Base-by-base conservation (phyloP, 2,797 vertebrate genomes). In the Sebastes itinus region DNA sequence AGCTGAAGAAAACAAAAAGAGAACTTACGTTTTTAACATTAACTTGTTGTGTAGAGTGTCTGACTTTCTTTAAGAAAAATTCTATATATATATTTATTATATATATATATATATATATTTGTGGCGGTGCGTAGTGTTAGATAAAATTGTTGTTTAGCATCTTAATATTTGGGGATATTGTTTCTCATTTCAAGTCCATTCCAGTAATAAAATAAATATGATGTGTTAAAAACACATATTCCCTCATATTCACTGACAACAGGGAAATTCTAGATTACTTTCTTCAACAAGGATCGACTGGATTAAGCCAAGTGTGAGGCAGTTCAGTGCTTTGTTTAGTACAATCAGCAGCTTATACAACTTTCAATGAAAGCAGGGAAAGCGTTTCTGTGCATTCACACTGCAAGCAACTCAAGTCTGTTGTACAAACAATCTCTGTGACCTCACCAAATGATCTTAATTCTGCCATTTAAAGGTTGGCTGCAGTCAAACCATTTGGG, bases 121-220 rank as follows among this genome's bases (percentile, higher is more conserved):
- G 94, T 96, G 95, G 89, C 77, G 80, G 91, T 95, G 89, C 91
- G 87, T 95, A 94, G 94, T 80, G 65, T 94, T 94, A 95, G 90
- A 92, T 70, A 91, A 87, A 87, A 90, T 83, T 81, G 88, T 90
- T 90, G 91, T 95, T 94, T 87, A 87, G 81, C 89, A 82, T 93
- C 74, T 91, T 87, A 75, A 89, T 93, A 88, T 90, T 80, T 89
- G 71, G 80, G 73, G 83, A 69, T 88, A 86, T 92, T 54, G 67
- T 89, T 94, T 94, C 58, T 89, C 82, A 91, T 92, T 91, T 71
- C 35, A 81, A 77, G 69, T 83, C 14, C 65, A 89, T 90, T 77
- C 61, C 55, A 78, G 49, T 71, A 55, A 86, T 46, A 73, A 82
- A 73, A 87, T 81, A 74, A 73, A 64, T 84, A 62, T 72, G 75